Base-by-base conservation (phyloP, 2,797 vertebrate genomes). In the Podarcis siculus region DNA sequence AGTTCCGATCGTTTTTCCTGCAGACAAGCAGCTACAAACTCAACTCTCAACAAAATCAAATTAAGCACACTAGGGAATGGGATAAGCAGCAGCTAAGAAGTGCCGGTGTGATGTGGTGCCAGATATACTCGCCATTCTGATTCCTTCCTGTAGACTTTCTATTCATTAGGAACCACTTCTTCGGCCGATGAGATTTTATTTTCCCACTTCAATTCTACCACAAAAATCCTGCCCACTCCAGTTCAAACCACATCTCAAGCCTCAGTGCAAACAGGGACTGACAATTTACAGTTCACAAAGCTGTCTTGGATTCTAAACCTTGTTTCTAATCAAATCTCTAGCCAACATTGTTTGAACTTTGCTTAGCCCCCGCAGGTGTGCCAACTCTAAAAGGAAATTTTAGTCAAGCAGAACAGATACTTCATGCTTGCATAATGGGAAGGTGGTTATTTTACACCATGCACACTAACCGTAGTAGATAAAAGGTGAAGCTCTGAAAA, bases 361-460 rank as follows among this genome's bases (percentile, higher is more conserved):
- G 67, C 32, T 82, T 85, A 27, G 0, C 85, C 72, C 37, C 27
- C 19, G 32, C 6, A 90, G 71, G 84, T 67, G 35, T 0, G 0
- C 17, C 13, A 79, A 58, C 4, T 83, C n/a, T 87, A 83, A 90
- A 89, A 86, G 66, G 69, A 90, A 93, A 86, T 12, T 86, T 10
- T 1, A 8, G 88, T 85, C 85, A 92, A 89, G 83, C 67, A 93
- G 80, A 95, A 93, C 49, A 0, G 0, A 79, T 87, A 88, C 2
- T 85, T 84, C 23, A 32, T 87, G 90, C 72, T 83, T 0, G 0
- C 19, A 75, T 76, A 84, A 87, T 37, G 82, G 67, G 79, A 90
- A 93, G 23, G 88, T 39, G 9, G 77, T 87, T 89, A 88, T 82
- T 90, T 66, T 75, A 91, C 12, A n/a, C 64, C 80, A 87, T 82